Evolutionary conservation across 2,888 invertebrate species (phyloP), one percentile per base, ranked within the genome.

Genomic region (Eristalis tenax): DNA sequence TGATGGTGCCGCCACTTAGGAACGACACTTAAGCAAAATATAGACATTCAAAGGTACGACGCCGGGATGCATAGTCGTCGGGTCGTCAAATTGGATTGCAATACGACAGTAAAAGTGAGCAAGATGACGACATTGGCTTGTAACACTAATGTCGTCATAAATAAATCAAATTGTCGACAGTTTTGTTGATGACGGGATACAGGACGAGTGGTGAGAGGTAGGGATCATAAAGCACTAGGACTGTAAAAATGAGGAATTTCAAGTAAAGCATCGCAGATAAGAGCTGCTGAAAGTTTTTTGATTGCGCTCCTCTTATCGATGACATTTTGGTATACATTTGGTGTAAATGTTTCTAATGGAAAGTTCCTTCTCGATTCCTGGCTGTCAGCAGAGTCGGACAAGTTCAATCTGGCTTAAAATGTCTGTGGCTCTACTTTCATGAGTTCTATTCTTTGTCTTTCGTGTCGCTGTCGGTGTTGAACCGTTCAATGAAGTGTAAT

Each of bases 121-220:
- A 35, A 23, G 35, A 70, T n/a, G 56, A 64, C 28, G 26, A 40
- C 26, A 59, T 26, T 59, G 5, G 18, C 71, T 66, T 83, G 79
- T 66, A 64, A 15, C 71, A 57, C 87, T 79, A 83, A 75, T 82
- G 79, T 56, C 35, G 74, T 83, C 78, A 74, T 86, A 83, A 87
- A 83, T 87, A 87, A 87, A 87, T 87, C 83, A 87, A 87, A 87
- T 76, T 28, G 75, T 64, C 75, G 79, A 79, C 79, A 79, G 76
- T 50, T 50, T 18, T 18, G 35, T 28, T 32, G 57, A 66, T 26
- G 35, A 22, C 5, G 40, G 22, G 78, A 59, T 38, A 38, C 69
- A 71, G 59, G 61, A 65, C 69, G 68, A 78, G 78, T 74, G 73
- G 69, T 22, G 8, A 50, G 18, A 50, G 50, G 18, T 50, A 15